Base-by-base conservation (phyloP, 2,113 vertebrate genomes). In the Aldabrachelys gigantea region DNA sequence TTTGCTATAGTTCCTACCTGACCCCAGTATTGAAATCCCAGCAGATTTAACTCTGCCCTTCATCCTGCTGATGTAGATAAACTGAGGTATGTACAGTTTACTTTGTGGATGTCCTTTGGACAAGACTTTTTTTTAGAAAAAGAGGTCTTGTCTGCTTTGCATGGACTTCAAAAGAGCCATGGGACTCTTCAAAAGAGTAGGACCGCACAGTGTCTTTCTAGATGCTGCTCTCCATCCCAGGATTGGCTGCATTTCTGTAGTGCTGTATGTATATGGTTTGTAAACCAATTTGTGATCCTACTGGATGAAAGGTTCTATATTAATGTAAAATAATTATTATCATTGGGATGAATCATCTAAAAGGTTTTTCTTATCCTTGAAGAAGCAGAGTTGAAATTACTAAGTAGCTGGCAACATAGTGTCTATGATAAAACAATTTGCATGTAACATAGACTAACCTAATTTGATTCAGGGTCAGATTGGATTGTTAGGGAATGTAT, bases 361-460 rank as follows among this genome's bases (percentile, higher is more conserved):
- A 90, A 94, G n/a, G 8, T 1, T 82, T 87, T 10, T 19, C 17
- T 94, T 86, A 41, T 49, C 78, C 5, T 0, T 82, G 62, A 22
- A 72, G 91, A 90, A 86, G 24, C 25, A 7, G 47, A 5, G 27
- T 80, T 19, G 56, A 93, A 82, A 47, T 89, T 80, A 85, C 65
- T 31, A 87, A 57, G 4, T 6, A 1, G 82, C 72, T 92, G 72
- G 78, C 84, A 88, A 62, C 22, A 59, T 2, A 53, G 38, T 27
- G 21, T 59, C 57, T 81, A 84, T 84, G 54, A 84, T 90, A 91
- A 80, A 95, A 75, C 27, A 57, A 79, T 92, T 93, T 80, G 29
- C 84, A 78, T 88, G 53, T 88, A 79, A 24, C 38, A 52, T 2
- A 65, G 87, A 75, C 29, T 83, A 35, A 85, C 78, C n/a, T 29